Percentiles rank a stretch among this genome's conserved stretches.
Conservation (phyloP, 2,888 invertebrate genomes). For the Emmelina monodactyla region DNA sequence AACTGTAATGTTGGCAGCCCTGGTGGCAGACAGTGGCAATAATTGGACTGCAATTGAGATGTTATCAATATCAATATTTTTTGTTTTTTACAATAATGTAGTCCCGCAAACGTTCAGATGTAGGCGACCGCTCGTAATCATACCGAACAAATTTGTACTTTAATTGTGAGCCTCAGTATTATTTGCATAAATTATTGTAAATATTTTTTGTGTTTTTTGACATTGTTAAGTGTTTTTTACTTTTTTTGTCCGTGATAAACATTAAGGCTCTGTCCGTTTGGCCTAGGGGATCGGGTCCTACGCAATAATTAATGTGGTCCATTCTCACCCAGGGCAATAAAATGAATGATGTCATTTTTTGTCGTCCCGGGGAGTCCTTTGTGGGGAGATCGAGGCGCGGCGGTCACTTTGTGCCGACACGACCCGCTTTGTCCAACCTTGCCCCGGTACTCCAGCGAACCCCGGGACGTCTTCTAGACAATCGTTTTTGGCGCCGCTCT, state of each 20-base stretch:
- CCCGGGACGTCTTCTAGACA: slow-evolving; percentile 55
- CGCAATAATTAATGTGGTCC: slow-evolving; percentile 57
- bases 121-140: neutral
- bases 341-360: slow-evolving; percentile 67
- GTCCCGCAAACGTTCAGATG: neutral
- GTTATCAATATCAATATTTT: slow-evolving; percentile 1
- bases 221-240: neutral
- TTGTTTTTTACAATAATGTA: neutral
- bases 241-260: neutral
- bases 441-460: slow-evolving; percentile 31
- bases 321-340: slow-evolving; percentile 62
- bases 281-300: slow-evolving; percentile 47
- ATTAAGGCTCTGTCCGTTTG: neutral
- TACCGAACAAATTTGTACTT: neutral
- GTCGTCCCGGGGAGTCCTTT: slow-evolving; percentile 47
- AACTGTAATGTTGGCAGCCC: neutral
- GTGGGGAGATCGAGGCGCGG: too few species aligned
- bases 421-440: slow-evolving; percentile 36
- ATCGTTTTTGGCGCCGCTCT: slow-evolving; percentile 57
- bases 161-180: neutral
- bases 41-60: slow-evolving; percentile 1
- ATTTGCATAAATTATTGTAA: slow-evolving; percentile 1
- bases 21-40: neutral
- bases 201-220: neutral
- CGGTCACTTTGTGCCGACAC: too few species aligned